Base-by-base conservation (phyloP, 2,797 vertebrate genomes). In the Zenarchopterus dispar region DNA sequence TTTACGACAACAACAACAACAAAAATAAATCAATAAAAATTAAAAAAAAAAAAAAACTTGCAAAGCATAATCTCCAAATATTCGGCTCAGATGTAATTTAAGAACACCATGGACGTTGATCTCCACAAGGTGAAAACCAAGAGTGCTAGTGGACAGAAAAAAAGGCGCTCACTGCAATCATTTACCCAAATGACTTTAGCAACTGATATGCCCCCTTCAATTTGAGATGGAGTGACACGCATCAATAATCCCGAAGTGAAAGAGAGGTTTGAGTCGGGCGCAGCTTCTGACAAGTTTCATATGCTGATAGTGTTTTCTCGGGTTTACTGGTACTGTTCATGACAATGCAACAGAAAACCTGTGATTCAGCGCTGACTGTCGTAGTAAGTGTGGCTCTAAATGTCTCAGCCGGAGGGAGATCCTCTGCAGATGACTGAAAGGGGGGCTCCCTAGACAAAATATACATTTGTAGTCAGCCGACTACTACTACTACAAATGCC, bases 381-480 rank as follows among this genome's bases (percentile, higher is more conserved):
- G 67, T 76, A 73, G 79, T 63, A 70, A 73, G 33, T 42, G 62
- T 51, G 64, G 49, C 59, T 87, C 82, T 69, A 67, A 84, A 67
- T 73, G 63, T 65, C 84, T 88, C 77, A 80, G 73, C 69, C 46
- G 23, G 62, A 88, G 87, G 92, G 92, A 88, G 90, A 92, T 93
- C 92, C 93, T 92, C 90, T 88, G 28, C 67, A 78, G 67, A 91
- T 93, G 91, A 92, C 84, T 91, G 50, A 62, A 56, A 71, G 84
- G 92, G 92, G 91, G 88, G 87, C 84, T 81, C 90, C 92, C 87
- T 69, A 13, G 6, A 49, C 58, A 55, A 61, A 83, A 82, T 84
- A 87, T 77, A 81, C 77, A 82, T 77, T 52, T 61, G 46, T 45
- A 64, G 21, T 77, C 70, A 65, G 56, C 47, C 26, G 28, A 71